Base-by-base conservation (phyloP, 2,797 vertebrate genomes). In the Pangasius djambal region DNA sequence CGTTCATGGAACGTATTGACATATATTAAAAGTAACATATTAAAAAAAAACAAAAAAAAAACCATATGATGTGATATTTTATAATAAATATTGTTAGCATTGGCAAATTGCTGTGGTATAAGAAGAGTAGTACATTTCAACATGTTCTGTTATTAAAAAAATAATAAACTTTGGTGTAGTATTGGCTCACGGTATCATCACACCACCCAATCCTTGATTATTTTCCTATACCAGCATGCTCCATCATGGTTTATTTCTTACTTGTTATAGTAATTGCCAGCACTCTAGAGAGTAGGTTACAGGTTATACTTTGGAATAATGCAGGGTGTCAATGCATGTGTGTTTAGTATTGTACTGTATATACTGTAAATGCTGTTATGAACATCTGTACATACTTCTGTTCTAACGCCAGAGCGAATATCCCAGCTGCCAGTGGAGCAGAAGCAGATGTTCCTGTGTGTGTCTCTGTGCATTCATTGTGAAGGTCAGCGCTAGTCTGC, bases 391-490 rank as follows among this genome's bases (percentile, higher is more conserved):
- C 97, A 92, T 98, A 99, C 98, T 99, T 99, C 92, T 97, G 97
- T 95, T 99, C 98, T 88, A 99, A 95, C 0, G 98, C 98, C 40
- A 99, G 94, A 55, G 98, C 98, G 90, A 99, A 99, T 95, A 99
- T 99, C 85, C 98, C 98, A 85, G 98, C 98, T 90, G 98, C 98
- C 94, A 99, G 94, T 0, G 98, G 98, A 18, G 98, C 98, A 0
- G 98, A 99, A 6, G 98, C 98, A 0, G 98, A 99, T 0, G 98
- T 99, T 20, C 98, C 98, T 0, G 98, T 99, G 94, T 99, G 98
- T 70, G 98, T 99, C 95, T 98, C 97, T 4, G 98, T 99, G 91
- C 98, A 99, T 91, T 97, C 97, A 0, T 99, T 97, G 93, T 99
- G 98, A 89, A 99, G 95, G 93, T 99, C 98, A 1, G 98, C 98